These are phyloP conservation scores for Dasysyrphus tricinctus DNA, from an alignment of 2,888 invertebrate species.

Conservation along the genomic window DNA sequence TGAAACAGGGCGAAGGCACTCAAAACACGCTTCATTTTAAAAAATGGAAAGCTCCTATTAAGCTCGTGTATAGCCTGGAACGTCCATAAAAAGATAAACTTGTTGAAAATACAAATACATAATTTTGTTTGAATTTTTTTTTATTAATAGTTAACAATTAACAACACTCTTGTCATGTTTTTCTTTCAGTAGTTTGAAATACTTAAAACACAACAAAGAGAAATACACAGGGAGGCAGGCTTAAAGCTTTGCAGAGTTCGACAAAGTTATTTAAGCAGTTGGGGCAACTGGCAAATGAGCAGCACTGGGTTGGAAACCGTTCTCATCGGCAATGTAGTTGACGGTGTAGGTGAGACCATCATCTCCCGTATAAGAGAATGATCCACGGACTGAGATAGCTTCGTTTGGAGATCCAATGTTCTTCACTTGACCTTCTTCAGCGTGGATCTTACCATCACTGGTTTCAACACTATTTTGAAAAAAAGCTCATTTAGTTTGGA, in stretches of 20 bases:
- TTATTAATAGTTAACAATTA: too few relatives aligned
- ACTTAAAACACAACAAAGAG: neutral
- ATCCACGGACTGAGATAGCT: slow-evolving; percentile 83
- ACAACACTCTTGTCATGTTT: too few relatives aligned
- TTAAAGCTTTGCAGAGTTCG: too few relatives aligned
- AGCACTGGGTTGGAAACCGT: slow-evolving; percentile 81
- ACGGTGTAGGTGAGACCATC: slow-evolving; percentile 85
- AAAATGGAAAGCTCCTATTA: too few relatives aligned
- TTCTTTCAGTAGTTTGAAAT: too few relatives aligned
- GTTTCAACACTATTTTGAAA: slow-evolving; percentile 84
- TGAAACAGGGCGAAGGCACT: too few relatives aligned
- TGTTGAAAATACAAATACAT: too few relatives aligned
- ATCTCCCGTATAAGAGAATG: slow-evolving; percentile 84
- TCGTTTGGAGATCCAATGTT: slow-evolving; percentile 84
- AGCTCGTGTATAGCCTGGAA: too few relatives aligned
- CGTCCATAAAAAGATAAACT: too few relatives aligned
- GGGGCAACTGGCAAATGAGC: slow-evolving; percentile 81
- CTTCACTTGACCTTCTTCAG: slow-evolving; percentile 84
- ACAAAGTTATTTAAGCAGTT: neutral
- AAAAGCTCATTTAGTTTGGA: neutral
- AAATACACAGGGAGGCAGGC: neutral
- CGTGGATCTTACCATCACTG: slow-evolving; percentile 84
- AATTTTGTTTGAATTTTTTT: too few relatives aligned
- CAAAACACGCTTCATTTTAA: too few relatives aligned
- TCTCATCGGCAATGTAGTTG: slow-evolving; percentile 78